Evolutionary conservation across 2,888 invertebrate species (phyloP).

Genomic region (Sphaerophoria taeniata): DNA sequence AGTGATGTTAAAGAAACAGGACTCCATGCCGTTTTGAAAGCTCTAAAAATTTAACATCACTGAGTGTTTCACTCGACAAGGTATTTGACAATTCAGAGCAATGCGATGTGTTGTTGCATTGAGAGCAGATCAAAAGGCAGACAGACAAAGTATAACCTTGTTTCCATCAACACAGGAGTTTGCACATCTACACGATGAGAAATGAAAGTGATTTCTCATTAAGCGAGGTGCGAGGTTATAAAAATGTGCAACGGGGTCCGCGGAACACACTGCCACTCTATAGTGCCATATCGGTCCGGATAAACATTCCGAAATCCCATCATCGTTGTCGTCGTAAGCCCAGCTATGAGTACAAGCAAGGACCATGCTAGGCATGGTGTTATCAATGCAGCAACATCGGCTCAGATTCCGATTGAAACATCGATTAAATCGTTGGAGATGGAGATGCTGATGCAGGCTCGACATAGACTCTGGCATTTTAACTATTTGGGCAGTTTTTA

Average conservation of each 20-base stretch:
- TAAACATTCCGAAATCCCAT: slow-evolving; percentile 68
- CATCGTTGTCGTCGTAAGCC: slow-evolving; percentile 53
- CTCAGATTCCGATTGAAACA: slow-evolving; percentile 69
- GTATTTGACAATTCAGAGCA: slow-evolving; percentile 66
- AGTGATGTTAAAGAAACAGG: slow-evolving; percentile 22
- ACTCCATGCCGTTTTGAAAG: no score
- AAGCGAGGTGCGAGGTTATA: slow-evolving; percentile 71
- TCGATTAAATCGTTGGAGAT: slow-evolving; percentile 69
- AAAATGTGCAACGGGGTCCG: slow-evolving; percentile 45
- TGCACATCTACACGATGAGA: slow-evolving; percentile 54
- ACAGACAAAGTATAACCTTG: slow-evolving; percentile 32
- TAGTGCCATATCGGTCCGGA: slow-evolving; percentile 72
- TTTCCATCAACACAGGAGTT: neutral
- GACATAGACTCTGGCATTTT: slow-evolving; percentile 68
- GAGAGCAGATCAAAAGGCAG: slow-evolving; percentile 33
- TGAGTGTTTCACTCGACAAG: slow-evolving; percentile 22
- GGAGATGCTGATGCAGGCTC: slow-evolving; percentile 70
- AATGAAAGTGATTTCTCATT: slow-evolving; percentile 74
- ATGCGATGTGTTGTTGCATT: slow-evolving; percentile 42
- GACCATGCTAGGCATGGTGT: slow-evolving; percentile 73
- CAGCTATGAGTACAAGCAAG: slow-evolving; percentile 54
- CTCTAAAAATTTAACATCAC: slow-evolving; percentile 13
- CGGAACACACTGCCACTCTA: slow-evolving; percentile 4
- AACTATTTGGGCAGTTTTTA: slow-evolving; percentile 61
- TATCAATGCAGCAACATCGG: slow-evolving; percentile 72